Evolutionary conservation across 2,797 vertebrate genomes (phyloP).

Genomic region (Acipenser oxyrinchus): DNA sequence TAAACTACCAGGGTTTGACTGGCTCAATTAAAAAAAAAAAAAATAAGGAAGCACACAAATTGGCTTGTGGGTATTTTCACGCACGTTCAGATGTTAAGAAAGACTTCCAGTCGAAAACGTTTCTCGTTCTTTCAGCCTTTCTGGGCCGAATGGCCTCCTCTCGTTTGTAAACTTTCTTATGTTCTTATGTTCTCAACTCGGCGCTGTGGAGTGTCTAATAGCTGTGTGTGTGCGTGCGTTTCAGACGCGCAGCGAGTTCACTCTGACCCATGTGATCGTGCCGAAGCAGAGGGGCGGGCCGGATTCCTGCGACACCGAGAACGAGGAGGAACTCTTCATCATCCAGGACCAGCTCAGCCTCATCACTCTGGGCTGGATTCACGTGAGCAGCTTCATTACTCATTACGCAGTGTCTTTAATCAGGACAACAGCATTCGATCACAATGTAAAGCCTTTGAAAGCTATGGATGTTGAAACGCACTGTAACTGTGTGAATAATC

Average conservation of each 20-base stretch:
- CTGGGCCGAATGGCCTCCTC: too few species aligned
- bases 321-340: constrained; percentile 87
- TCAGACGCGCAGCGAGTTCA: constrained; percentile 86
- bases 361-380: constrained; percentile 93
- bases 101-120: neutral
- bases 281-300: constrained; percentile 89
- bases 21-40: too few species aligned
- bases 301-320: constrained; percentile 91
- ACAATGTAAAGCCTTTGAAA: too few species aligned
- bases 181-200: too few species aligned
- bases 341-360: constrained; percentile 90
- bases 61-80: neutral
- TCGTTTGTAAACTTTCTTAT: too few species aligned
- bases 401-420: too few species aligned
- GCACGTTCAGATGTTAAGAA: constrained; percentile 7
- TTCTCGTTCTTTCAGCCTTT: rapidly evolving
- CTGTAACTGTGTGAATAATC: too few species aligned
- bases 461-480: too few species aligned
- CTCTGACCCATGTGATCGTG: constrained; percentile 84
- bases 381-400: constrained; percentile 59
- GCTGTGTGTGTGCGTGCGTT: neutral
- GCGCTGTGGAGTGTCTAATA: neutral
- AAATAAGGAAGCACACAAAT: too few species aligned
- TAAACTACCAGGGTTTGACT: too few species aligned
- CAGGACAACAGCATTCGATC: too few species aligned